Evolutionary conservation across 1,140 invertebrate genomes (phyloP), one percentile per base, ranked within the genome.

Genomic region (Achroia grisella): DNA sequence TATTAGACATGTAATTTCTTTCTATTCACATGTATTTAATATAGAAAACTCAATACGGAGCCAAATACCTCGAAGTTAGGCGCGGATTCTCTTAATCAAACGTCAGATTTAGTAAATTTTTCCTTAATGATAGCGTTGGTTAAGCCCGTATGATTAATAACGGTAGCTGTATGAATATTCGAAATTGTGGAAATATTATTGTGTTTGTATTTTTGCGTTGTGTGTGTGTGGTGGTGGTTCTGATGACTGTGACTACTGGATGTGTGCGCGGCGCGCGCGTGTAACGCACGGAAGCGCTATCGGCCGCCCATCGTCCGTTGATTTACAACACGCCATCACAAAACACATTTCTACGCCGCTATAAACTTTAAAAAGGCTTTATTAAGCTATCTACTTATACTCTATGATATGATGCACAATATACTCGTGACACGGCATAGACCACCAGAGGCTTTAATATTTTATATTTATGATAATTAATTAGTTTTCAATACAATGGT

Each of bases 1-100:
- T 30, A 51, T 28, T 12, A 61, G 42, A 59, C 56, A 47, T 57
- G 58, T 67, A 62, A 72, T 65, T 74, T 64, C 48, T 60, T 47
- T 50, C n/a, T n/a, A n/a, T n/a, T n/a, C n/a, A 50, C 30, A 34
- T 28, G 33, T 70, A 62, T 72, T 67, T 71, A 67, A 68, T 60
- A 70, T 56, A 63, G 59, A 75, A 23, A 60, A 75, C 56, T 68
- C 62, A 71, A 74, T 72, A 70, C 57, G 57, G 70, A 63, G 71
- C 54, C 58, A 61, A 74, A 76, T 72, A 74, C 66, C 56, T 47
- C 41, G 42, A 47, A 56, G 40, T 68, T n/a, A n/a, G n/a, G n/a
- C n/a, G n/a, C n/a, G n/a, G n/a, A 56, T 74, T 76, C 73, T 75
- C 70, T 83, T 74, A 80, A 76, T 79, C 71, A 77, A 77, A 83